Base-by-base conservation (phyloP, 92 coral and sea anemone species). In the Palythoa grandiflora region DNA sequence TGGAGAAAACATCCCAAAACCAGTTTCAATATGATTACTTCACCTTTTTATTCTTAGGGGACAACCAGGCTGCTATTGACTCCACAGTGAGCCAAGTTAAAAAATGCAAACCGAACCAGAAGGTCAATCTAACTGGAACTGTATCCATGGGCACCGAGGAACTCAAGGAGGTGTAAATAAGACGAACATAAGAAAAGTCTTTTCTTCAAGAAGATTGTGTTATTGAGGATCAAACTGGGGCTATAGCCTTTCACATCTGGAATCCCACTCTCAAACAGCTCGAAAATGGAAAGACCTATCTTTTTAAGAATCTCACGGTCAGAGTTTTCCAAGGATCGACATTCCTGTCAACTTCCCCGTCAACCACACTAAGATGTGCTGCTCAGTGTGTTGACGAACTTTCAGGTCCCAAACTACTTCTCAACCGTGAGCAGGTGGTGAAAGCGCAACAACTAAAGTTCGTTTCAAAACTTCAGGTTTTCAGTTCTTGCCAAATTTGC, bases 151-250 rank as follows among this genome's bases (percentile, higher is more conserved):
- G 94, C 52, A 53, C 50, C 65, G 83, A 89, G 57, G 78, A 89
- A 85, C 79, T 90, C 79, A 92, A 92, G 88, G 40, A 71, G 54
- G 92, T 92, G 63, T 44, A 48, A 61, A 78, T 89, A 37, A 88
- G 87, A 79, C 65, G 89, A 47, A 84, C 86, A 50, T 54, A 84
- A 37, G 84, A 88, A 80, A 61, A 81, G 54, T 75, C 86, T 51
- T 86, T 83, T n/a, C 91, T 92, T 59, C 87, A 90, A 84, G 95
- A 92, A 87, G 95, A 92, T 79, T 90, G 95, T 89, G 76, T 90
- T 38, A 59, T 90, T 36, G 95, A 90, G 81, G 93, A 93, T 88
- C 77, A 73, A 77, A 86, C 91, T 57, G 91, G 95, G 57, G 75
- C 90, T 51, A 89, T 87, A n/a, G 83, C 88, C 86, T 79, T 86